These are phyloP conservation scores for Hirundichthys speculiger DNA, from an alignment of 2,113 vertebrate species.

Conservation along the genomic window DNA sequence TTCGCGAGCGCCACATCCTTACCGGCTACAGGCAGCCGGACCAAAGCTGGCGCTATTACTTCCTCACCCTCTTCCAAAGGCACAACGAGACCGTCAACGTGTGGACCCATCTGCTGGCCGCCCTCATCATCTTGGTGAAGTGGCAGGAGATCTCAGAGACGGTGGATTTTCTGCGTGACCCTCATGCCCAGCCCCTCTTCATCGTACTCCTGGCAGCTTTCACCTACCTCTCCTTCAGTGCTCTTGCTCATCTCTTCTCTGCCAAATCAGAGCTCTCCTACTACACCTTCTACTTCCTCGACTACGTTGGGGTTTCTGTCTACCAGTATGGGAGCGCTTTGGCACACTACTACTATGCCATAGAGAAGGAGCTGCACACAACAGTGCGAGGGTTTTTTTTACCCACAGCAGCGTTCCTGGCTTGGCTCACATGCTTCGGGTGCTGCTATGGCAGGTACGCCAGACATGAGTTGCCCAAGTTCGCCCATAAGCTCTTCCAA, in stretches of 20 bases:
- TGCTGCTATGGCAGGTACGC: conserved; percentile 93
- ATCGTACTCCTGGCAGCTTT: conserved; percentile 87
- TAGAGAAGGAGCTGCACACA: conserved; percentile 88
- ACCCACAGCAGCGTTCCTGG: conserved; percentile 83
- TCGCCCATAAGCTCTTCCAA: conserved; percentile 87
- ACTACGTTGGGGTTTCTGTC: conserved; percentile 92
- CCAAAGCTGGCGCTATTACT: conserved; percentile 91
- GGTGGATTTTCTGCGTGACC: conserved; percentile 89
- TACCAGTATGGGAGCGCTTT: conserved; percentile 95
- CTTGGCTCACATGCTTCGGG: conserved; percentile 92
- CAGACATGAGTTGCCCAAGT: conserved; percentile 75
- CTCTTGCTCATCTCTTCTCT: conserved; percentile 92
- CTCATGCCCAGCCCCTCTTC: conserved; percentile 89
- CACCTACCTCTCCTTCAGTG: conserved; percentile 90
- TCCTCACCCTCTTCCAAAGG: conserved; percentile 91
- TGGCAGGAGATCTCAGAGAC: conserved; percentile 83
- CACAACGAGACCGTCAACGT: conserved; percentile 95
- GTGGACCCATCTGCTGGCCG: conserved; percentile 91
- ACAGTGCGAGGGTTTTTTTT: conserved; percentile 84
- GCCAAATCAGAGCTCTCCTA: conserved; percentile 96
- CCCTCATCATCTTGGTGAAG: conserved; percentile 86
- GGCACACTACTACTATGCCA: conserved; percentile 90
- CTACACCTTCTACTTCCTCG: conserved; percentile 95
- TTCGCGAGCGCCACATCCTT: conserved; percentile 92
- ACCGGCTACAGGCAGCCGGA: conserved; percentile 88